These are phyloP conservation scores for Agrochola lota DNA, from an alignment of 2,888 invertebrate genomes.

Conservation along the genomic window DNA sequence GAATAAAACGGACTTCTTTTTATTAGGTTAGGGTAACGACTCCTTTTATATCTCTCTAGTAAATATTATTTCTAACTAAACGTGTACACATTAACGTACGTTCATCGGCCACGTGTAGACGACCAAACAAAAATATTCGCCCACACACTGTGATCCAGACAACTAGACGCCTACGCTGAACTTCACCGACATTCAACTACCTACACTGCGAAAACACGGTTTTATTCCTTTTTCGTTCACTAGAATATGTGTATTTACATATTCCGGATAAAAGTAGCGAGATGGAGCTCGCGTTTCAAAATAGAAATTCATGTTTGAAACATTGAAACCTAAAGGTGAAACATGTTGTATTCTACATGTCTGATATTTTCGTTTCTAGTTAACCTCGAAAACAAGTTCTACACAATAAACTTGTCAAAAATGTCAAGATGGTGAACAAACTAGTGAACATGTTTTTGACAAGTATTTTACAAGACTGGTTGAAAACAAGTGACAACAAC, in stretches of 20 bases:
- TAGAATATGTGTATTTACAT: constrained; percentile 49
- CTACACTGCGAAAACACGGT: constrained; percentile 40
- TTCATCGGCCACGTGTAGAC: constrained; percentile 60
- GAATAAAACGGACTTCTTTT: constrained; percentile 10
- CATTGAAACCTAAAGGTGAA: background rate
- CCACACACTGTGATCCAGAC: constrained; percentile 65
- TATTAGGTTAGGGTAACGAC: constrained; percentile 23
- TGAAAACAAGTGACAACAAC: background rate
- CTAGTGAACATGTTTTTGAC: background rate
- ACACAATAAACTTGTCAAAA: background rate
- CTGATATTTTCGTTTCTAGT: too few species aligned
- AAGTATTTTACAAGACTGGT: background rate
- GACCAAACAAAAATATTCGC: constrained; percentile 67
- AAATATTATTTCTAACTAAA: constrained; percentile 44
- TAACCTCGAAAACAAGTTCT: background rate
- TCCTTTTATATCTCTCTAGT: constrained; percentile 42
- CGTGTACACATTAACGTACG: constrained; percentile 54
- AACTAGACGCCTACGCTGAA: constrained; percentile 62
- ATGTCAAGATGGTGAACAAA: background rate
- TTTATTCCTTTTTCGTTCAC: constrained; percentile 49
- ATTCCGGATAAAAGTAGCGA: constrained; percentile 26
- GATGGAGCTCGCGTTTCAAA: constrained; percentile 11
- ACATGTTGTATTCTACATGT: background rate
- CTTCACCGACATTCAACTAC: constrained; percentile 54
- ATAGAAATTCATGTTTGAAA: constrained; percentile 15